A percentile compares a stretch with the other conserved stretches of the same genome.
These are phyloP conservation scores for Phalloptychus januarius DNA, from an alignment of 2,797 vertebrate genomes.

Conservation along the genomic window DNA sequence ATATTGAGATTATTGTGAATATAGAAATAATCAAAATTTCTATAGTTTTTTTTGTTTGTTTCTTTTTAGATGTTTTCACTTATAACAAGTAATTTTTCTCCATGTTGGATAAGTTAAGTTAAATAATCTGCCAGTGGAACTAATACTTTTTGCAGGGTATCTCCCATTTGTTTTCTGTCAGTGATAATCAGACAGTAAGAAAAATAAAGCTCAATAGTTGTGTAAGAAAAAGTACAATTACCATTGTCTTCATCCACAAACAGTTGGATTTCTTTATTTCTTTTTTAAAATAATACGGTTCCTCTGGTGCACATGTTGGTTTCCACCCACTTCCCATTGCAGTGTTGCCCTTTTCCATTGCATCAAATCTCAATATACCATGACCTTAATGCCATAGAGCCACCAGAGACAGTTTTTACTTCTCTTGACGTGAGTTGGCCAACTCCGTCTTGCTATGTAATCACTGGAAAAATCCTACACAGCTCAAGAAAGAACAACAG, in stretches of 20 bases:
- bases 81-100: no score
- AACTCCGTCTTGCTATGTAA: conserved; percentile 33
- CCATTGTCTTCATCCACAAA: conserved; percentile 24
- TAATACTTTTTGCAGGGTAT: no score
- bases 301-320: conserved; percentile 18
- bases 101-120: no score
- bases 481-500: conserved; percentile 6
- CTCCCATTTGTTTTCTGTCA: conserved; percentile 5
- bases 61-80: no score
- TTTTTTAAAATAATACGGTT: neutral
- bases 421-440: conserved; percentile 65
- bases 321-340: conserved; percentile 32
- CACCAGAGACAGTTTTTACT: conserved; percentile 64
- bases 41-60: no score
- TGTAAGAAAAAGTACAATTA: conserved; percentile 14
- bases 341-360: conserved; percentile 65
- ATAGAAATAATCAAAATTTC: neutral
- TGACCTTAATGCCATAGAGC: conserved; percentile 61
- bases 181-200: neutral
- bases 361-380: conserved; percentile 57
- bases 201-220: neutral
- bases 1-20: neutral
- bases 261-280: conserved; percentile 4
- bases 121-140: no score
- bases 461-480: conserved; percentile 62